phyloP scores from a whole-genome alignment of 2,888 invertebrate genomes.

The Oxycera nigricornis region DNA sequence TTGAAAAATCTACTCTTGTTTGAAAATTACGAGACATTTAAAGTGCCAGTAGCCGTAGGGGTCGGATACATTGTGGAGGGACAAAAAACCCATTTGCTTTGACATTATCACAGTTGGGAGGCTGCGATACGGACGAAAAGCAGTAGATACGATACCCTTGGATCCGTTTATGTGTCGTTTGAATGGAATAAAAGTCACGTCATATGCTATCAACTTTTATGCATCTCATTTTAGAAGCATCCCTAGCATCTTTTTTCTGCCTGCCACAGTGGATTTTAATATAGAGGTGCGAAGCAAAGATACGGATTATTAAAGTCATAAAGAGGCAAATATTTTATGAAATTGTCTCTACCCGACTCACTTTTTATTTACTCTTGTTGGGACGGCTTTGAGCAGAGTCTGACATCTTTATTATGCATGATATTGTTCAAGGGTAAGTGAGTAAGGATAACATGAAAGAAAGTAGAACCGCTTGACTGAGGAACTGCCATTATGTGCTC shows the following conservation, averaged over 20 bases:
- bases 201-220: not conserved
- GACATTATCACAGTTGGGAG: not conserved
- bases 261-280: not conserved
- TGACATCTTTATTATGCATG: not conserved
- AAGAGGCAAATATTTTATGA: not conserved
- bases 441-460: not conserved
- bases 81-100: not conserved
- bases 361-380: not conserved
- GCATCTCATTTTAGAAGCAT: not conserved
- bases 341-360: not conserved
- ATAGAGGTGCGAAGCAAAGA: not conserved
- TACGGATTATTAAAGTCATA: conserved; percentile 1
- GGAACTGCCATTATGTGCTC: too few relatives aligned
- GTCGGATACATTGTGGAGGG: not conserved
- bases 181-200: not conserved
- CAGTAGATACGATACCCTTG: not conserved
- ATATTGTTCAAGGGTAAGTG: not conserved
- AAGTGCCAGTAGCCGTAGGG: not conserved
- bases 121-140: not conserved
- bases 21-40: not conserved
- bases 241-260: too few relatives aligned
- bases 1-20: not conserved
- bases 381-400: not conserved
- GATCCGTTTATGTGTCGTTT: not conserved
- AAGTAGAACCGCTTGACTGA: not conserved